A percentile compares a stretch with the other conserved stretches of the same genome.
These are phyloP conservation scores for Ornithoptera priamus DNA, from an alignment of 2,888 invertebrate species.

Conservation along the genomic window DNA sequence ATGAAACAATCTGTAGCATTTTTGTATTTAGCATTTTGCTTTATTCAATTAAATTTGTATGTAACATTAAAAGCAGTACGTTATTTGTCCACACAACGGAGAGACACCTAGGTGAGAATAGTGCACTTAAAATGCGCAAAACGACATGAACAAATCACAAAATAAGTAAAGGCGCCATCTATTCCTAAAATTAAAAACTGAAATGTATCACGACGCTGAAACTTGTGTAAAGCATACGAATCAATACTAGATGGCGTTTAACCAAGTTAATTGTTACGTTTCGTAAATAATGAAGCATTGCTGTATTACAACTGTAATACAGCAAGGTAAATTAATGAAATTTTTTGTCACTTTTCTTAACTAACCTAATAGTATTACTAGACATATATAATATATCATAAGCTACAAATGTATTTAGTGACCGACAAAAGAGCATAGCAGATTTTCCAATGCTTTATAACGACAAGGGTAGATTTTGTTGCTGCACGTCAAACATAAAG, in stretches of 20 bases:
- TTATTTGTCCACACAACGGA: no score
- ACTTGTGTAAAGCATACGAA: background rate
- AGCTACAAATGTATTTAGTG: conserved; percentile 45
- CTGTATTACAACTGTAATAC: background rate
- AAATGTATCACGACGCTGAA: background rate
- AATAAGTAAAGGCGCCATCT: background rate
- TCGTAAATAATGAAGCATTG: background rate
- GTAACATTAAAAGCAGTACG: no score
- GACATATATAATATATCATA: no score
- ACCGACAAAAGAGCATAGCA: conserved; percentile 54
- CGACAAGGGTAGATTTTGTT: background rate
- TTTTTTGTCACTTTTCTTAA: background rate
- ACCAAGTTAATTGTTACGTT: background rate
- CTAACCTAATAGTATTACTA: no score
- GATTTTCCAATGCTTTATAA: conserved; percentile 50
- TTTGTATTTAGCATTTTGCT: background rate
- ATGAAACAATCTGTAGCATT: background rate
- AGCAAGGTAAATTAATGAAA: background rate
- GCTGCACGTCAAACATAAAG: conserved; percentile 42
- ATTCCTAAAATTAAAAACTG: background rate
- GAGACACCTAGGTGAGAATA: background rate
- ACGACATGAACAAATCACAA: background rate
- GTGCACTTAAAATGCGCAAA: background rate
- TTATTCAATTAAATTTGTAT: no score
- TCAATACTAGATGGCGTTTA: background rate